phyloP scores from a whole-genome alignment of 2,113 vertebrate species.

The Alosa alosa region DNA sequence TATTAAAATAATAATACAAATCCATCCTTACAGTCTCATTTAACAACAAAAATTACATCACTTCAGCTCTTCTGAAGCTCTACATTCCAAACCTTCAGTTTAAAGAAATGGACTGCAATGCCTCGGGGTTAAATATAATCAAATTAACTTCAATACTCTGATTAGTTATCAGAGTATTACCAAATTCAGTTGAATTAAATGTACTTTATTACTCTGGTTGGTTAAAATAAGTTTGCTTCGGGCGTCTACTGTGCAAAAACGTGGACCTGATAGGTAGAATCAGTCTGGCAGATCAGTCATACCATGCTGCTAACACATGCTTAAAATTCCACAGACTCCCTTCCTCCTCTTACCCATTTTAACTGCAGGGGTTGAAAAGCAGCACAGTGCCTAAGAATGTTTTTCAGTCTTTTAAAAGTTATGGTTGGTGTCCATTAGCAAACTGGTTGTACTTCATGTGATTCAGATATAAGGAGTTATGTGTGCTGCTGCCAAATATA shows the following conservation, averaged over 20 bases:
- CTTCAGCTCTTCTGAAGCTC: not conserved
- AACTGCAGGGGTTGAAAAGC: not conserved
- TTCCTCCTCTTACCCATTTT: not conserved
- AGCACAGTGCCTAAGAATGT: slow-evolving; percentile 9
- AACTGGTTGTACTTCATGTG: not conserved
- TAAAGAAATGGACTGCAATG: not conserved
- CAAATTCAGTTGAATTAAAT: too few species aligned
- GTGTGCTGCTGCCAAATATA: not conserved
- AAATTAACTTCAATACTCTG: too few species aligned
- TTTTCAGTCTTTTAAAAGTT: not conserved
- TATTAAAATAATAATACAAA: not conserved
- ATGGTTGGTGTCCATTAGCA: not conserved
- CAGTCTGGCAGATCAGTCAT: slow-evolving; percentile 12
- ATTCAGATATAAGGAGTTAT: not conserved
- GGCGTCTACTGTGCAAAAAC: not conserved
- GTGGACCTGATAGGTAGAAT: not conserved
- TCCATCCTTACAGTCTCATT: not conserved
- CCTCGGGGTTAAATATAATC: too few species aligned
- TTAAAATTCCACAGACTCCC: slow-evolving; percentile 21
- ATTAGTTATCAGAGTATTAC: too few species aligned
- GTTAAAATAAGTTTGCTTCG: not conserved
- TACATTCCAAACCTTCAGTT: not conserved
- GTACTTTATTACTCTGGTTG: not conserved
- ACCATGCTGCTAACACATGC: slow-evolving; percentile 24
- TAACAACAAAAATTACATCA: not conserved